Percentiles rank a stretch among this genome's conserved stretches.
Evolutionary conservation across 1,140 invertebrate species (phyloP).

Genomic region (Euborellia annulipes): DNA sequence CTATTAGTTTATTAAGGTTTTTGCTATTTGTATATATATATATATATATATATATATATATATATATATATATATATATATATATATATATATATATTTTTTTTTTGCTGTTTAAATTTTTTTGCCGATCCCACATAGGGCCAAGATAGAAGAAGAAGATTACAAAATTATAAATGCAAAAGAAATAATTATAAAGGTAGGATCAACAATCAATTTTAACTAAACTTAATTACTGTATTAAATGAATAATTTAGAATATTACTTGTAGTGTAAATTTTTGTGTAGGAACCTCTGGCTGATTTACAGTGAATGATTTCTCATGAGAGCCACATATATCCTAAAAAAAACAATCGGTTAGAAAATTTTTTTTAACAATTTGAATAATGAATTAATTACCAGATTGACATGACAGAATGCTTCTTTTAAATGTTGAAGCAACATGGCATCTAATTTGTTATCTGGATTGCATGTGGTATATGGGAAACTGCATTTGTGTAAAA

Average conservation of each 20-base stretch:
- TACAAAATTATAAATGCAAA: too few relatives aligned
- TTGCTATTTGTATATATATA: too few relatives aligned
- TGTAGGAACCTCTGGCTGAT: slow-evolving; percentile 49
- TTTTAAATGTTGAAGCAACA: slow-evolving; percentile 68
- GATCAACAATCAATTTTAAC: slow-evolving; percentile 2
- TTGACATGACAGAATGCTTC: slow-evolving; percentile 84
- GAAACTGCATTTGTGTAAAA: slow-evolving; percentile 75
- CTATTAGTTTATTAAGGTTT: too few relatives aligned
- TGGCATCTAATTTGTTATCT: slow-evolving; percentile 48
- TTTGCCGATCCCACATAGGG: too few relatives aligned
- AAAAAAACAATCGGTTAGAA: slow-evolving; percentile 5
- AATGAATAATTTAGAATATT: slow-evolving; percentile 10
- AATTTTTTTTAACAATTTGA: neutral
- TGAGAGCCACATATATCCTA: slow-evolving; percentile 67
- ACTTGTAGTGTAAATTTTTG: slow-evolving; percentile 54
- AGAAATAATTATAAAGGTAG: too few relatives aligned
- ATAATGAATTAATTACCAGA: slow-evolving; percentile 31
- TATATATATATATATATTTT: too few relatives aligned
- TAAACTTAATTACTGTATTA: neutral
- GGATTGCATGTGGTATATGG: slow-evolving; percentile 67
- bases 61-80: too few relatives aligned
- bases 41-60: too few relatives aligned
- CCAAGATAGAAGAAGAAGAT: too few relatives aligned
- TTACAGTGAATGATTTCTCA: slow-evolving; percentile 60
- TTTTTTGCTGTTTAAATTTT: too few relatives aligned